A percentile compares a stretch with the other conserved stretches of the same genome.
Conservation (phyloP, 2,888 invertebrate genomes). For the Lepidochrysops patricia region DNA sequence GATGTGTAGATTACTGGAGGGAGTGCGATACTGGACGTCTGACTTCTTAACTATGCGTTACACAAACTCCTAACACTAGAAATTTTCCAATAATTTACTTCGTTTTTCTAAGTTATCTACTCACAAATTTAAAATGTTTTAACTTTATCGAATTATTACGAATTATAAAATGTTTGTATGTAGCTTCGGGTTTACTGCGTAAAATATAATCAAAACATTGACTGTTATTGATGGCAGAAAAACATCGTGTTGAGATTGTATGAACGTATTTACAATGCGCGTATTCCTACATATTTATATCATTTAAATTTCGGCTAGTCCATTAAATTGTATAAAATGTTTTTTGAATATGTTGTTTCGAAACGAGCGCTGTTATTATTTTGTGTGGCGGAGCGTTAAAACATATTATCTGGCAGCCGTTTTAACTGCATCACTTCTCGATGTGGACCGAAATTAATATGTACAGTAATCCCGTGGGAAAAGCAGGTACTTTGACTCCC, state of each 20-base stretch:
- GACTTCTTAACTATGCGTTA: constrained; percentile 39
- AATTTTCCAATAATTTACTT: background rate
- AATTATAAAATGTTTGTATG: too few relatives aligned
- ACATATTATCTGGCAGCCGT: constrained; percentile 42
- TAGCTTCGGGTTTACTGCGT: too few relatives aligned
- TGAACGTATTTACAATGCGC: background rate
- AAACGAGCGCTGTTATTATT: constrained; percentile 9
- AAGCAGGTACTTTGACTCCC: constrained; percentile 14
- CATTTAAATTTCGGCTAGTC: background rate
- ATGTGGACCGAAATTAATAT: constrained; percentile 13
- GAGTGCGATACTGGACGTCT: constrained; percentile 74
- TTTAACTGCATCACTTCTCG: constrained; percentile 35
- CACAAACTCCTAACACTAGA: constrained; percentile 34
- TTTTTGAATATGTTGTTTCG: constrained; percentile 3
- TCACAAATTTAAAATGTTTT: background rate
- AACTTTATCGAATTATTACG: background rate
- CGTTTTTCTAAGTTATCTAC: background rate
- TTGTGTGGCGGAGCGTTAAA: constrained; percentile 39
- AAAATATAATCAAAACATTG: too few relatives aligned
- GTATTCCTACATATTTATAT: background rate
- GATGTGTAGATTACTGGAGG: constrained; percentile 70
- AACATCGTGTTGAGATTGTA: background rate
- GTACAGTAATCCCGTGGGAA: constrained; percentile 12
- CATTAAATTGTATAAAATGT: constrained; percentile 5
- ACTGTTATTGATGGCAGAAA: background rate